phyloP scores from a whole-genome alignment of 30 jellyfish, hydroid and myxozoan genomes.

The Turritopsis rubra region DNA sequence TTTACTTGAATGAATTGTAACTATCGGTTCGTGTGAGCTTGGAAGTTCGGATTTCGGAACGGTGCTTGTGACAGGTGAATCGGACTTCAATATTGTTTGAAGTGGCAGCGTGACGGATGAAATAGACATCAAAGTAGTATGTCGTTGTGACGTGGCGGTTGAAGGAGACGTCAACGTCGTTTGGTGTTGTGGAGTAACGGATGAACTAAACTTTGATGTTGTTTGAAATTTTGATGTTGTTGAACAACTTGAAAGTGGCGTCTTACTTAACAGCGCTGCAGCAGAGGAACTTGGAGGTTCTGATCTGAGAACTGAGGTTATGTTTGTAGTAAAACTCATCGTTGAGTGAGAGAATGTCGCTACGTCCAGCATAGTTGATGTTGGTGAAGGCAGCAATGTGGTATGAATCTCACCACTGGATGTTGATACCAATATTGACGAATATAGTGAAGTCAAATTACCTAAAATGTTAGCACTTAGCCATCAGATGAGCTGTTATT shows the following conservation, averaged over 20 bases:
- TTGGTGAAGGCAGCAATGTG: no score
- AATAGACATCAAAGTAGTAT: background rate
- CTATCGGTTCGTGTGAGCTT: no score
- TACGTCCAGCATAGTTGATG: no score
- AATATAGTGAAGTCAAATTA: background rate
- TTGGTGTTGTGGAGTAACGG: no score
- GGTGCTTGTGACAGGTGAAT: background rate
- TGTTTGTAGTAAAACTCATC: no score
- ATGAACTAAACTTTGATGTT: background rate
- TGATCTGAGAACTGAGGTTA: no score
- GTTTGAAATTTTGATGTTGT: no score
- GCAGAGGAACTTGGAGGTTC: no score
- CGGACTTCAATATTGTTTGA: background rate
- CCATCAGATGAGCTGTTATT: no score
- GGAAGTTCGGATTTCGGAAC: background rate
- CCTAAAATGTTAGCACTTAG: background rate
- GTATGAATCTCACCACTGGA: background rate
- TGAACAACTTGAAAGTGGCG: background rate
- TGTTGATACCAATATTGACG: background rate
- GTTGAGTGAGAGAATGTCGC: no score
- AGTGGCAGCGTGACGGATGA: background rate
- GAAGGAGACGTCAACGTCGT: background rate
- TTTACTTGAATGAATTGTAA: no score
- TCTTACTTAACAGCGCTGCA: no score
- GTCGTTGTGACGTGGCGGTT: background rate